Base-by-base conservation (phyloP, 2,797 vertebrate genomes). In the Mormyrus hasselquistii region DNA sequence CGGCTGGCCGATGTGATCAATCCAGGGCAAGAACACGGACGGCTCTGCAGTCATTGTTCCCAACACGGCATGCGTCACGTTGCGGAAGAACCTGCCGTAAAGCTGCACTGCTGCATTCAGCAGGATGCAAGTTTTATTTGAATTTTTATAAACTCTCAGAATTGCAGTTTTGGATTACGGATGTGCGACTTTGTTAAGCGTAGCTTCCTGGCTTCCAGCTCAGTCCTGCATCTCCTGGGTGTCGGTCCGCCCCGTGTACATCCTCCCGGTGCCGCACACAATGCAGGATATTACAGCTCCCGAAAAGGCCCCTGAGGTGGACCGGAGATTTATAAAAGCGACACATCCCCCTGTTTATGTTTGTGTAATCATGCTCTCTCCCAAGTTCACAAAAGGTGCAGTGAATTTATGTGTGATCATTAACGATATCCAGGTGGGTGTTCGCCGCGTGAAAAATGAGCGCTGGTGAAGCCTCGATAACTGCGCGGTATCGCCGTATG, bases 371-470 rank as follows among this genome's bases (percentile, higher is more conserved):
- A 47, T 4, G 38, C 76, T 47, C 76, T 82, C 76, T 82, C 76
- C 12, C 44, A 50, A 34, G 47, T 25, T 85, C 49, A 52, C 82
- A 52, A 50, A 22, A 84, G 44, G 49, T 47, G 44, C 83, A 9
- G 44, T 34, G 83, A 85, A 85, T 85, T 85, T 25, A 85, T 50
- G 83, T 85, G 49, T 29, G 83, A 50, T 53, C 22, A 53, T 85
- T 85, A 85, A 52, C 44, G 49, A 52, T 85, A 85, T 50, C n/a
- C 22, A 52, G 83, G 83, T 53, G 83, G 44, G 83, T 14, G 44
- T 29, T 52, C 22, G 0, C 47, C 44, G 2, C 10, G 10, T 85
- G 47, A 85, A 85, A 85, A 53, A 50, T 85, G 44, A 52, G 22
- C 44, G n/a, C 10, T 10, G 9, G 22, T 9, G 3, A 22, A 52